Conservation (phyloP, 2,113 vertebrate genomes). For the Amphiprion ocellaris region DNA sequence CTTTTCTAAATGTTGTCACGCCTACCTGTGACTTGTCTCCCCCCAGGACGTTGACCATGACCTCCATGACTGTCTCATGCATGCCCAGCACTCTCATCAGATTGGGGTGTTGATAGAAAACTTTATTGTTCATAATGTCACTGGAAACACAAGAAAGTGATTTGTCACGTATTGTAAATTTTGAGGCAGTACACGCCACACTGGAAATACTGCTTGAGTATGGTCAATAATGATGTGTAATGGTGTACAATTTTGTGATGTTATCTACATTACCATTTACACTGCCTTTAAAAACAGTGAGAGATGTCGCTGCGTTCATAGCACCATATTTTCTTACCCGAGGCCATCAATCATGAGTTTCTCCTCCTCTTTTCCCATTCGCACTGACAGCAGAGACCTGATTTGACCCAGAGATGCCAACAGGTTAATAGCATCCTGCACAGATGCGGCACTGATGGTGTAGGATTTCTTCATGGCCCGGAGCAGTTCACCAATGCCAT, state of each 20-base stretch:
- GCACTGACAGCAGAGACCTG: slow-evolving; percentile 94
- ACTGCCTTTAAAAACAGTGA: too few species aligned
- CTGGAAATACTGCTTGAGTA: neutral
- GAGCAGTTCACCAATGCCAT: slow-evolving; percentile 95
- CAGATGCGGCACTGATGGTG: slow-evolving; percentile 93
- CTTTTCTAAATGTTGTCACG: neutral
- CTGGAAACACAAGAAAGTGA: slow-evolving; percentile 74
- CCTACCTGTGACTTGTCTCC: slow-evolving; percentile 93
- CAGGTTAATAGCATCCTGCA: slow-evolving; percentile 93
- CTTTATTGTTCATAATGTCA: slow-evolving; percentile 99
- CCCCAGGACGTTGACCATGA: slow-evolving; percentile 98
- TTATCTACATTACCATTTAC: too few species aligned
- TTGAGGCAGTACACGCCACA: neutral
- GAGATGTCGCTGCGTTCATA: neutral
- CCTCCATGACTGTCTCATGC: slow-evolving; percentile 99
- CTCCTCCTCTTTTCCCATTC: slow-evolving; percentile 98
- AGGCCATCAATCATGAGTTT: slow-evolving; percentile 97
- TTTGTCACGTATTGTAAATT: neutral
- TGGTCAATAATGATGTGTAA: neutral
- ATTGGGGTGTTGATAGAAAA: slow-evolving; percentile 99
- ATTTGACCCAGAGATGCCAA: slow-evolving; percentile 96
- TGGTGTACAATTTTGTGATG: neutral
- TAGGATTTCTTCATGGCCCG: slow-evolving; percentile 95
- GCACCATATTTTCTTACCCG: slow-evolving; percentile 84
- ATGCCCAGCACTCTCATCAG: slow-evolving; percentile 98